Evolutionary conservation across 2,888 invertebrate species (phyloP).

Genomic region (Perizoma flavofasciatum): DNA sequence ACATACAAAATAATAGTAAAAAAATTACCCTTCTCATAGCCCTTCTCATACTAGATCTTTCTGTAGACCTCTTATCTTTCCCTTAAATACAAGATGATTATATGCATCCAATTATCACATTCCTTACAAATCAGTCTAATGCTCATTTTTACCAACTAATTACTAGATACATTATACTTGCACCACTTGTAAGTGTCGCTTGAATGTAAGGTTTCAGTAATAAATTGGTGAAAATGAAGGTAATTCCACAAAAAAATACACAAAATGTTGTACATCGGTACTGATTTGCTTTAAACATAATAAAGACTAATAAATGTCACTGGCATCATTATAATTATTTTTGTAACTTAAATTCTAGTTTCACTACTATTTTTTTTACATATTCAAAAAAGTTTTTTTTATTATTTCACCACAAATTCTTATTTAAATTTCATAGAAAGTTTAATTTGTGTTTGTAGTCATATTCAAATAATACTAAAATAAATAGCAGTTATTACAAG

Average conservation of each 20-base stretch:
- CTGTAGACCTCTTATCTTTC: conserved; percentile 43
- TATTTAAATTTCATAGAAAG: not conserved
- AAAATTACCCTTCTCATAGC: conserved; percentile 22
- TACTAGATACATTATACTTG: conserved; percentile 6
- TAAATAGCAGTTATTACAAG: conserved; percentile 18
- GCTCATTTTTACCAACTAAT: conserved; percentile 16
- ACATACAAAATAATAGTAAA: conserved; percentile 11
- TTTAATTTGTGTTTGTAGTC: conserved; percentile 6
- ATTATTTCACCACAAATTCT: conserved; percentile 3
- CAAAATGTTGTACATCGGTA: conserved; percentile 13
- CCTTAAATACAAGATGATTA: conserved; percentile 33
- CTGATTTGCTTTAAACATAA: conserved; percentile 7
- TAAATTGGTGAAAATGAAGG: no score
- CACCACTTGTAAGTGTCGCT: no score
- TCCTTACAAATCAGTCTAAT: conserved; percentile 70
- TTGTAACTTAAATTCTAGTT: conserved; percentile 13
- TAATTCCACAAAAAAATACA: not conserved
- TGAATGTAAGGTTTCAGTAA: no score
- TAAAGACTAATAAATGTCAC: conserved; percentile 12
- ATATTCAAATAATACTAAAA: conserved; percentile 21
- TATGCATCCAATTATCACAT: conserved; percentile 71
- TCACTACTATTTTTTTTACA: conserved; percentile 3
- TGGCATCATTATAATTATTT: conserved; percentile 19
- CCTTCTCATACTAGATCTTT: conserved; percentile 39
- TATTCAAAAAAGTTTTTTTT: not conserved